Conservation (phyloP, 2,113 vertebrate species). For the Eptesicus fuscus region DNA sequence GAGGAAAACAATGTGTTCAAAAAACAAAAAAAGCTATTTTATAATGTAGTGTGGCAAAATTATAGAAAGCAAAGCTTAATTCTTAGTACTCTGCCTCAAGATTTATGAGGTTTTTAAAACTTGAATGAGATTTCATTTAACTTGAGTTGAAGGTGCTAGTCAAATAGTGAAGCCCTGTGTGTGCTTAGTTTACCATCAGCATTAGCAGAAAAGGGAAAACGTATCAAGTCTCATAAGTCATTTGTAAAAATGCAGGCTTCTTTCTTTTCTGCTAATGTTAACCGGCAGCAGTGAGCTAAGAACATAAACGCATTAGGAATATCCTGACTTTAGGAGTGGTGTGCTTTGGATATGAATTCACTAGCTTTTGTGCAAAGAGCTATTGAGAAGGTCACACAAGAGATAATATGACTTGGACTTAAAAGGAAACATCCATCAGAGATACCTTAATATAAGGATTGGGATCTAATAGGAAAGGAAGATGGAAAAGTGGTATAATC, state of each 20-base stretch:
- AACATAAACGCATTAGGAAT: neutral
- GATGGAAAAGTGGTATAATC: neutral
- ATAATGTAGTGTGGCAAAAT: conserved; percentile 20
- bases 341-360: neutral
- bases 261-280: neutral
- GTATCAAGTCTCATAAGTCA: neutral
- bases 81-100: neutral
- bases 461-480: neutral
- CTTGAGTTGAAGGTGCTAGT: neutral
- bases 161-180: neutral
- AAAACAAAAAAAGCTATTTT: conserved; percentile 73
- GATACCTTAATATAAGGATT: neutral
- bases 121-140: neutral
- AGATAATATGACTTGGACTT: neutral
- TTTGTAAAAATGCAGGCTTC: neutral
- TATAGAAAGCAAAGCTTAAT: neutral
- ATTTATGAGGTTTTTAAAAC: neutral
- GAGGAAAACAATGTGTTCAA: conserved; percentile 68
- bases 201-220: neutral
- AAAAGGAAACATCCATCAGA: neutral
- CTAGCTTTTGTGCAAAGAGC: conserved; percentile 9
- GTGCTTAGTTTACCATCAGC: neutral
- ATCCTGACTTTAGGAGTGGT: neutral
- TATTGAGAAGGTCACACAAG: neutral
- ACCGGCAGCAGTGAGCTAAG: neutral